phyloP scores from a whole-genome alignment of 1,140 invertebrate genomes.

The Bradysia coprophila region DNA sequence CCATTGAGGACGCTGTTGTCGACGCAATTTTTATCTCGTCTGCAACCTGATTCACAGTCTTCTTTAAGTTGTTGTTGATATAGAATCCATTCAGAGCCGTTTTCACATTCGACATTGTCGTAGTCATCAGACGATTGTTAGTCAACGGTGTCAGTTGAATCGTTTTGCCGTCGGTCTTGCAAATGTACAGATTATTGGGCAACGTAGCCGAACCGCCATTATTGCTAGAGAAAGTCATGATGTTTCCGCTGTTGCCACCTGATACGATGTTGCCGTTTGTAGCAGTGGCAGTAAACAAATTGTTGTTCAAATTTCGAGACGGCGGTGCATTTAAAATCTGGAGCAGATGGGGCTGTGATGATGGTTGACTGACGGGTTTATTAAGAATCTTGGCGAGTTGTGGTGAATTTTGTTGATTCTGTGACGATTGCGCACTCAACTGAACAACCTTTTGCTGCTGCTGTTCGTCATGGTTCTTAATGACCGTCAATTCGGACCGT shows the following conservation, averaged over 20 bases:
- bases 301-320: background rate
- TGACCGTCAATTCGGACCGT: too few species aligned
- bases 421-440: background rate
- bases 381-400: background rate
- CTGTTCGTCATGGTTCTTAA: too few species aligned
- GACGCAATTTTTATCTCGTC: background rate
- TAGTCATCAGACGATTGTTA: constrained; percentile 28
- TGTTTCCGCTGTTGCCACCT: too few species aligned
- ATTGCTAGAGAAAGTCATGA: background rate
- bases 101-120: too few species aligned
- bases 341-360: background rate
- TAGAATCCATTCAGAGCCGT: too few species aligned
- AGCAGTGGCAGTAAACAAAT: background rate
- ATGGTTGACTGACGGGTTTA: background rate
- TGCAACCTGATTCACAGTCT: background rate
- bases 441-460: background rate
- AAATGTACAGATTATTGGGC: constrained; percentile 26
- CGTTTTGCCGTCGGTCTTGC: constrained; percentile 32
- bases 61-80: background rate
- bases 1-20: constrained; percentile 6
- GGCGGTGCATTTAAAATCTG: background rate
- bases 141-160: constrained; percentile 29
- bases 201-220: background rate
- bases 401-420: background rate
- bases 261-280: too few species aligned